Evolutionary conservation across 2,113 vertebrate genomes (phyloP), one percentile per base, ranked within the genome.

Genomic region (Rhynchopsitta pachyrhyncha): DNA sequence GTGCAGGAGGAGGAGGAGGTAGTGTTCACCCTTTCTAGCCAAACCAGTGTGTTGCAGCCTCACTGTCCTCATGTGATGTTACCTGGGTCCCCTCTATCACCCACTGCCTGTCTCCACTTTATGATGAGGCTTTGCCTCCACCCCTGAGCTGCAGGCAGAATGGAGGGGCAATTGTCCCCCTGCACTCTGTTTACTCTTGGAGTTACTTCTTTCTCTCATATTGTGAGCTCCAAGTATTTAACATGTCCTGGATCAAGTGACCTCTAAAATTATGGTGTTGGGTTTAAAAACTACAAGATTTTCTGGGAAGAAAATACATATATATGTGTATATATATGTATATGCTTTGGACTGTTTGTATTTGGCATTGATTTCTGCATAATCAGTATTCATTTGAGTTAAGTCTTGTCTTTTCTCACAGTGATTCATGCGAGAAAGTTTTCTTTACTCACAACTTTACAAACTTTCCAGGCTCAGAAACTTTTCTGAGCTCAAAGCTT

Each of bases 191-290:
- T 57, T 37, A 17, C 49, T 89, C n/a, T 29, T 46, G 16, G 47
- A 80, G 28, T 41, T 75, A 20, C 46, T 76, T 68, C 22, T 76
- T 9, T 63, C 15, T 44, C 31, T 63, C 14, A 9, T 17, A 27
- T 27, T 53, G 22, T 57, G 17, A 83, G 19, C 41, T n/a, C 13
- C 10, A 63, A 66, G 4, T 77, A 77, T 73, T 69, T 90, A 44
- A 59, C 63, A 25, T 62, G 16, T 67, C 13, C 42, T 77, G n/a
- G 50, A 70, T 68, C 18, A 33, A 53, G 28, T 75, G 59, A 64
- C n/a, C 11, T 67, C 63, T 67, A 18, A 81, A 90, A 50, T 88
- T 10, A 59, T 11, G 0, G n/a, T 27, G 44, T 0, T 52, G 3
- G 24, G 33, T 88, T 79, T 82, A 17, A 37, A 92, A 92, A 47